phyloP scores from a whole-genome alignment of 2,797 vertebrate species.

The Channa striata region DNA sequence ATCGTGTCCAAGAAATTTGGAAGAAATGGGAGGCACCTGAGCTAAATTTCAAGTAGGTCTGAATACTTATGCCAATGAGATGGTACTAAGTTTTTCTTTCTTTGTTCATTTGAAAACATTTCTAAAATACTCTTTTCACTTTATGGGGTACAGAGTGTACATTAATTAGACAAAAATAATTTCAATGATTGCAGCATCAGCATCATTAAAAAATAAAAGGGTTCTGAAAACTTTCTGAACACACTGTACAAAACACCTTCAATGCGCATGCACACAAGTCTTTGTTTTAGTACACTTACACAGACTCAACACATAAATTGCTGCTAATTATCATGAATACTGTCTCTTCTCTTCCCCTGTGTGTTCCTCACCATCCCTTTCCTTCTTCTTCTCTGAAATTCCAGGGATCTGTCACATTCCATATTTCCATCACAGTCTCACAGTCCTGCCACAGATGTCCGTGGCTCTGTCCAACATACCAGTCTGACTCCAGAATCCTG shows the following conservation, averaged over 20 bases:
- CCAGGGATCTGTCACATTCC: slow-evolving; percentile 75
- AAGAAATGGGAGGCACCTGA: too few relatives aligned
- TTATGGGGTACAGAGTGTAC: too few relatives aligned
- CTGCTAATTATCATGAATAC: slow-evolving; percentile 62
- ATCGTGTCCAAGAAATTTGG: too few relatives aligned
- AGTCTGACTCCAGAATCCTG: slow-evolving; percentile 69
- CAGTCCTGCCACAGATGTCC: slow-evolving; percentile 53
- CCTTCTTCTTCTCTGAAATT: slow-evolving; percentile 64
- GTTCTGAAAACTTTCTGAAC: background rate
- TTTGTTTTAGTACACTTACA: slow-evolving; percentile 27
- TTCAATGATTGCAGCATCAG: too few relatives aligned
- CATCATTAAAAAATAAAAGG: too few relatives aligned
- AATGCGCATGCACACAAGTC: slow-evolving; percentile 17
- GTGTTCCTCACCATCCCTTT: slow-evolving; percentile 35
- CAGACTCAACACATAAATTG: slow-evolving; percentile 31
- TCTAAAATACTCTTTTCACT: too few relatives aligned
- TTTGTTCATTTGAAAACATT: too few relatives aligned
- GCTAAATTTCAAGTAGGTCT: too few relatives aligned
- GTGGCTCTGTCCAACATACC: slow-evolving; percentile 48
- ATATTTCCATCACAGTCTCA: slow-evolving; percentile 69
- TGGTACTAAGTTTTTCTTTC: too few relatives aligned
- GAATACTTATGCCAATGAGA: too few relatives aligned
- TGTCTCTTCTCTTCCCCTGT: slow-evolving; percentile 41
- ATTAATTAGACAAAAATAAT: too few relatives aligned
- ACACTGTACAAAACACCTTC: slow-evolving; percentile 42